Evolutionary conservation across 2,888 invertebrate species (phyloP), one percentile per base, ranked within the genome.

Genomic region (Drosophila putrida): DNA sequence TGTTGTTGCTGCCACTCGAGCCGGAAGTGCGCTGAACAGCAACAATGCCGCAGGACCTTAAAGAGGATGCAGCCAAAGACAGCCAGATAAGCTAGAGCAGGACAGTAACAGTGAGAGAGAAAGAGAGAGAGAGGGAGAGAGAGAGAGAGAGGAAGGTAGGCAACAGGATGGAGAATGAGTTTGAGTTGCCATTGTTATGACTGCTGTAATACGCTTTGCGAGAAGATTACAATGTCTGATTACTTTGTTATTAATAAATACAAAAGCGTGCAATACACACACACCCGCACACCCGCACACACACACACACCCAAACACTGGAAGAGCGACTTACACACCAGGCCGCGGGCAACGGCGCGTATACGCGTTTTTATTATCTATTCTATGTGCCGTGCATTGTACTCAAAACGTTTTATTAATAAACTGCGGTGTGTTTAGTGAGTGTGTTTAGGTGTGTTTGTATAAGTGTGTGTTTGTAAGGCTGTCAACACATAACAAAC

Each of bases 181-280:
- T 64, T 50, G 66, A 75, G 70, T 78, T 78, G 76, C 81, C 75
- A 78, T 84, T 84, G 88, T 85, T 88, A 82, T 86, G 78, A 88
- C 80, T 75, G 83, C 69, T 81, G 78, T 88, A 88, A 88, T 82
- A 86, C 82, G 86, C 88, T 85, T 83, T 83, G 85, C 68, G 59
- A 71, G 69, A 43, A 80, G 85, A 86, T 86, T 88, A 88, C 88
- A 86, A 88, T 88, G 83, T 78, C 88, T 88, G 85, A 86, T 86
- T 86, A 85, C 84, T 85, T 85, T 88, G 84, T 85, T 85, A 84
- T 85, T 84, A 87, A 84, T 84, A 84, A 84, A 87, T 84, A 87
- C 82, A 84, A 84, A 87, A 84, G 72, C 75, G 61, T 61, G 49
- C 27, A 46, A 68, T 59, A 72, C 62, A 76, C 46, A 38, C 53